These are phyloP conservation scores for Dipodomys spectabilis DNA, from an alignment of 2,113 vertebrate species.

Conservation along the genomic window DNA sequence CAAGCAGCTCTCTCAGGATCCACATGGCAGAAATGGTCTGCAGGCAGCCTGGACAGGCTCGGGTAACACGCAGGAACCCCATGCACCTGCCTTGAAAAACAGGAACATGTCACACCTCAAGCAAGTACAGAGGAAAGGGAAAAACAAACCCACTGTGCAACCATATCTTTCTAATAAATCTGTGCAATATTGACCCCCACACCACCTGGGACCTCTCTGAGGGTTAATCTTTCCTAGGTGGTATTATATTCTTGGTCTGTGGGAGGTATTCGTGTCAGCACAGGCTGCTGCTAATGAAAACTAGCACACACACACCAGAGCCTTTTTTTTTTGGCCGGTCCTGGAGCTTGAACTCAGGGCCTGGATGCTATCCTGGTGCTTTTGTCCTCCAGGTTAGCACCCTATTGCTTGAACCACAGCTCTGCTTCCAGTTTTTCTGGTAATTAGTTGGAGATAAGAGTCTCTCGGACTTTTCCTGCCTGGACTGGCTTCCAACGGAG, in stretches of 20 bases:
- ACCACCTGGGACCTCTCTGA: not conserved
- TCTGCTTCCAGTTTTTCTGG: too few relatives aligned
- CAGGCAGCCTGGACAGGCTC: not conserved
- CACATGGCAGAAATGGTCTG: not conserved
- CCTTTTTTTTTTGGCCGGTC: too few relatives aligned
- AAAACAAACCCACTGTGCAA: not conserved
- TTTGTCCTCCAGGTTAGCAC: too few relatives aligned
- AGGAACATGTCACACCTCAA: not conserved
- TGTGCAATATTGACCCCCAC: too few relatives aligned
- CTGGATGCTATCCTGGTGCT: too few relatives aligned
- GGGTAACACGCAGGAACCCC: not conserved
- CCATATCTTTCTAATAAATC: not conserved
- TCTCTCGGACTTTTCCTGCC: too few relatives aligned
- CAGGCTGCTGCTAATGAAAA: not conserved
- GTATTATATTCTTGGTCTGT: not conserved
- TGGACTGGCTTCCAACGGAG: too few relatives aligned
- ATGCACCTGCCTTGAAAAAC: not conserved
- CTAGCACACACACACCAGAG: too few relatives aligned
- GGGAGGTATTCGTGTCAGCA: not conserved
- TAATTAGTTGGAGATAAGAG: too few relatives aligned
- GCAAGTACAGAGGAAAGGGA: not conserved
- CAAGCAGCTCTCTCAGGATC: not conserved
- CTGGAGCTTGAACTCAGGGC: too few relatives aligned
- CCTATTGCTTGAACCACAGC: too few relatives aligned
- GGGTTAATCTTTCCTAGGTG: not conserved